phyloP scores from a whole-genome alignment of 2,888 invertebrate genomes.

The Noctua comes region DNA sequence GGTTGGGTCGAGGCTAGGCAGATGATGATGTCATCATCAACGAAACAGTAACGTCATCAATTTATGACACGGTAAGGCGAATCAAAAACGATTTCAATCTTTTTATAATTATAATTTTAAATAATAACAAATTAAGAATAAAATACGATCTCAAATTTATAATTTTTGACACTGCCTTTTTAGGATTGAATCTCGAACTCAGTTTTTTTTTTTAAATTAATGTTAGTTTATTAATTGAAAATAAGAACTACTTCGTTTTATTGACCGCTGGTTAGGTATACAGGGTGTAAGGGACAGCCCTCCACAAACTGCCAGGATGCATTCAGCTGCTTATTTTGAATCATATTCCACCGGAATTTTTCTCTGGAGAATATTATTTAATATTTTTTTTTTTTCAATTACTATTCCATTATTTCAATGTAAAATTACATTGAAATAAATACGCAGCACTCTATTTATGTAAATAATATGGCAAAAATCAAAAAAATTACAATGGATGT shows the following conservation, averaged over 20 bases:
- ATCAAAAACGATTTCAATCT: background rate
- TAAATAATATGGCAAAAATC: no score
- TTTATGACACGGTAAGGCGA: background rate
- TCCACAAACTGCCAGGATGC: no score
- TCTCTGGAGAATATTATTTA: no score
- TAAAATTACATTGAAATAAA: no score
- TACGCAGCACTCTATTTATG: no score
- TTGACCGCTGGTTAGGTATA: no score
- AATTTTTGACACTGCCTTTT: conserved; percentile 13
- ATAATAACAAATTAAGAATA: conserved; percentile 3
- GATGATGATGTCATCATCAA: background rate
- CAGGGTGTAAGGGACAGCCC: no score
- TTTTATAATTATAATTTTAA: background rate
- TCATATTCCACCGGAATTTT: no score
- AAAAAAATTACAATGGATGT: no score
- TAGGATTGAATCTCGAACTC: conserved; percentile 42
- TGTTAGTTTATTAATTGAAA: conserved; percentile 3
- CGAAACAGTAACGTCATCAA: background rate
- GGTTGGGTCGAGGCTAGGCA: background rate
- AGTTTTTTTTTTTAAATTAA: conserved; percentile 46
- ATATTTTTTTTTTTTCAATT: no score
- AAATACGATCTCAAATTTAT: conserved; percentile 47
- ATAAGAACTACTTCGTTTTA: background rate
- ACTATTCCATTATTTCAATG: no score
- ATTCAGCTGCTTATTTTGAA: no score